Evolutionary conservation across 2,113 vertebrate species (phyloP).

Genomic region (Abramis brama): DNA sequence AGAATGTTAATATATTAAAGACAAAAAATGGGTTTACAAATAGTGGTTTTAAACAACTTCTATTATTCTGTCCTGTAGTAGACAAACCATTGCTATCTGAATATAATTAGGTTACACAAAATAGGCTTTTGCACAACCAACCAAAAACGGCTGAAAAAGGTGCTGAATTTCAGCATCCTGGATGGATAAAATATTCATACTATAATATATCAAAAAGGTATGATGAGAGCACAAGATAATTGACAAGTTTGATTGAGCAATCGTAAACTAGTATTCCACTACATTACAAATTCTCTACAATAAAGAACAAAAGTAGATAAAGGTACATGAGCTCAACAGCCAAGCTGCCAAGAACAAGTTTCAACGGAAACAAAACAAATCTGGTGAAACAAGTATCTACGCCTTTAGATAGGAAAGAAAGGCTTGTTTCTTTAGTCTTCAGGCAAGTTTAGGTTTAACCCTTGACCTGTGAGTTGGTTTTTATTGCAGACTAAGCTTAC

Average conservation of each 20-base stretch:
- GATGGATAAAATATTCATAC: not conserved
- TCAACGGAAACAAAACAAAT: slow-evolving; percentile 62
- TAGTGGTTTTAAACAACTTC: slow-evolving; percentile 50
- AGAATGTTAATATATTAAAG: slow-evolving; percentile 44
- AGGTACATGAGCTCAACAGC: slow-evolving; percentile 57
- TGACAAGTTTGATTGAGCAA: not conserved
- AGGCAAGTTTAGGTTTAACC: not conserved
- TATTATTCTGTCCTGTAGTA: not conserved
- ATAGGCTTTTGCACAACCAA: not conserved
- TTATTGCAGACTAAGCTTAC: not conserved
- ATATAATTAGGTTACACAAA: not conserved
- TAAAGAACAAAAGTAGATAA: slow-evolving; percentile 25
- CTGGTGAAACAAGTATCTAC: slow-evolving; percentile 41
- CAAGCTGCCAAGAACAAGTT: slow-evolving; percentile 70
- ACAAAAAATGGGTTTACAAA: slow-evolving; percentile 50
- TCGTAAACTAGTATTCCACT: slow-evolving; percentile 30
- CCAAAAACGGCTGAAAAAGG: not conserved
- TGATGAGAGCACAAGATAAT: not conserved
- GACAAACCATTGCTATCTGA: not conserved
- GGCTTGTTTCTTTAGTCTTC: slow-evolving; percentile 26
- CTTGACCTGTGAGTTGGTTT: not conserved
- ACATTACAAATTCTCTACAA: slow-evolving; percentile 52
- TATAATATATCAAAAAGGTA: not conserved
- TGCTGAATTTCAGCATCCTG: not conserved
- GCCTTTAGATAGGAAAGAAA: slow-evolving; percentile 32